These are phyloP conservation scores for Pipa parva DNA, from an alignment of 2,113 vertebrate genomes.

Conservation along the genomic window DNA sequence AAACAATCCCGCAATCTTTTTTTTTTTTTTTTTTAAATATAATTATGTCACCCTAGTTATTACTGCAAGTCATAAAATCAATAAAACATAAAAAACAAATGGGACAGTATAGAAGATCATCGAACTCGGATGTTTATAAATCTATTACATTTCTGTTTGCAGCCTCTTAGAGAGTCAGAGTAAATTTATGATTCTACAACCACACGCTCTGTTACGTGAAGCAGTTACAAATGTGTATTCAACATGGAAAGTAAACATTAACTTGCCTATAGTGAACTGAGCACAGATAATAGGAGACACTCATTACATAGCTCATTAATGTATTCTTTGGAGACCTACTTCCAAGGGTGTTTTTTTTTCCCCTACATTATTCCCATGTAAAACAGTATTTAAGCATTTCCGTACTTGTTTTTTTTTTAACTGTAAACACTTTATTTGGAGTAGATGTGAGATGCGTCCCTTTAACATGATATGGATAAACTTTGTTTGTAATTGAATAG, in stretches of 20 bases:
- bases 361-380: slow-evolving; percentile 36
- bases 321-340: slow-evolving; percentile 40
- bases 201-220: slow-evolving; percentile 32
- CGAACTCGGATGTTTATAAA: rapidly evolving
- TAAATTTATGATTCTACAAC: not conserved
- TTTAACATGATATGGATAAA: too few species aligned
- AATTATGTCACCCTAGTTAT: slow-evolving; percentile 16
- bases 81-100: slow-evolving; percentile 37
- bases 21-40: slow-evolving; percentile 3
- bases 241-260: slow-evolving; percentile 7
- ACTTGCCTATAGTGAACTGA: slow-evolving; percentile 23
- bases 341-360: slow-evolving; percentile 53
- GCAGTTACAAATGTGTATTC: not conserved
- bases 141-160: slow-evolving; percentile 43
- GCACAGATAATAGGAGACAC: slow-evolving; percentile 48
- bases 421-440: slow-evolving; percentile 45
- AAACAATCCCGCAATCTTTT: not conserved
- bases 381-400: slow-evolving; percentile 44
- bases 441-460: too few species aligned
- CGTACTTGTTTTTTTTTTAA: slow-evolving; percentile 30
- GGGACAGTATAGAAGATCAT: slow-evolving; percentile 8
- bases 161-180: not conserved
- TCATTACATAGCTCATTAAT: slow-evolving; percentile 48
- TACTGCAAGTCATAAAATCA: slow-evolving; percentile 34
- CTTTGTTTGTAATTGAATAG: too few species aligned